Base-by-base conservation (phyloP, 2,888 invertebrate genomes). In the Cryptus viduatorius region DNA sequence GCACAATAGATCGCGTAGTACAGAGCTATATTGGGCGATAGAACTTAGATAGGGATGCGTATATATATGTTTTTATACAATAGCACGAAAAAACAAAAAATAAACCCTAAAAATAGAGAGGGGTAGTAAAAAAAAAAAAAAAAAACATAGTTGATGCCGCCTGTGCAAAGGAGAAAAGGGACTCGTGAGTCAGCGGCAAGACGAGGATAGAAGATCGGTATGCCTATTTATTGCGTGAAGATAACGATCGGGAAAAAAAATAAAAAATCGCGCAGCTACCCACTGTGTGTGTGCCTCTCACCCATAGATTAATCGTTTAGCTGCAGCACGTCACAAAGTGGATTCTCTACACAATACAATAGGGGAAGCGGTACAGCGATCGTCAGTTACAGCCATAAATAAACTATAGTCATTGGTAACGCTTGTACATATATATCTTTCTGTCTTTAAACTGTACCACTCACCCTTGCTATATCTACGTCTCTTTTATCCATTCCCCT, bases 301-400 rank as follows among this genome's bases (percentile, higher is more conserved):
- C 77, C 80, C 73, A 53, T 80, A 80, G 77, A 80, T 77, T 73
- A 16, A 73, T 68, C 71, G 61, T 80, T 68, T 80, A 77, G 72
- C 56, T 65, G 48, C 72, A 44, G 80, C 77, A 84, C 83, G 67
- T 56, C 71, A 79, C 44, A n/a, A 71, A 65, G 29, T 53, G 4
- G 50, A 77, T 31, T 31, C 24, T 61, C 29, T 7, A 31, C 46
- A 61, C 46, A 29, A 37, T 61, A 24, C n/a, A 37, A 37, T 37
- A 29, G 24, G 31, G 24, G 19, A 56, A 77, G 61, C 56, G 46
- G 56, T 75, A 53, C 65, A 67, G 75, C 42, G 72, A n/a, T 59
- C 31, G 48, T 16, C 50, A 77, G 16, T 24, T 4, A 31, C 14
- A n/a, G 31, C 3, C 31, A 14, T 10, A 29, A 31, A 61, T 29